Conservation (phyloP, 2,797 vertebrate genomes). For the Manis javanica region DNA sequence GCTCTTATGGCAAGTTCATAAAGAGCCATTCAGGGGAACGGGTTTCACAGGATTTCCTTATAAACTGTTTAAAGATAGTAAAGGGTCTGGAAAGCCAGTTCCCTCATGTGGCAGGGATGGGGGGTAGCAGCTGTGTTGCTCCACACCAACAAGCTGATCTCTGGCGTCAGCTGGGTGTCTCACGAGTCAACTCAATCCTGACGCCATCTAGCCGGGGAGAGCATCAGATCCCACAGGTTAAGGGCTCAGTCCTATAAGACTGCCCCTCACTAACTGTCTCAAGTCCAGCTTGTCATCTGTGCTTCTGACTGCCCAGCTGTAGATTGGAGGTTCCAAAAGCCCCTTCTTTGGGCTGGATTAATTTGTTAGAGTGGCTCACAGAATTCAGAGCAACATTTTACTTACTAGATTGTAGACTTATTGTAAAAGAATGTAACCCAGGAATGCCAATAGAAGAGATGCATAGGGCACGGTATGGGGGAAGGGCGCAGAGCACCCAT, state of each 20-base stretch:
- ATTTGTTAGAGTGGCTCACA: background rate
- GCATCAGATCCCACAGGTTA: background rate
- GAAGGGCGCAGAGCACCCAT: background rate
- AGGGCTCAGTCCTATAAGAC: background rate
- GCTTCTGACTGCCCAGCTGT: background rate
- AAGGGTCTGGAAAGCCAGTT: background rate
- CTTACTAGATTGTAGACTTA: background rate
- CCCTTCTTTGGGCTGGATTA: background rate
- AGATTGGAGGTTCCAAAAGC: background rate
- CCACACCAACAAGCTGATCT: background rate
- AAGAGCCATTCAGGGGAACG: background rate
- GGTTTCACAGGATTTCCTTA: background rate
- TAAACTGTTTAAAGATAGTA: background rate
- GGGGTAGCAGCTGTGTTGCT: background rate
- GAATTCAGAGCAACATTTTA: background rate
- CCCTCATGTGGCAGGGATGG: background rate
- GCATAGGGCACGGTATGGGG: background rate
- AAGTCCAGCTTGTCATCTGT: background rate
- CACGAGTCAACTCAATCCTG: background rate
- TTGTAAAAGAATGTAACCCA: background rate
- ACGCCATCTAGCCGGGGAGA: background rate
- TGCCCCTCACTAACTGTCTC: background rate
- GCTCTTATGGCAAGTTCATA: background rate
- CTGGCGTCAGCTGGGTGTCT: background rate
- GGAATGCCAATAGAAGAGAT: background rate